phyloP scores from a whole-genome alignment of 2,797 vertebrate genomes.

The Bradypus variegatus region DNA sequence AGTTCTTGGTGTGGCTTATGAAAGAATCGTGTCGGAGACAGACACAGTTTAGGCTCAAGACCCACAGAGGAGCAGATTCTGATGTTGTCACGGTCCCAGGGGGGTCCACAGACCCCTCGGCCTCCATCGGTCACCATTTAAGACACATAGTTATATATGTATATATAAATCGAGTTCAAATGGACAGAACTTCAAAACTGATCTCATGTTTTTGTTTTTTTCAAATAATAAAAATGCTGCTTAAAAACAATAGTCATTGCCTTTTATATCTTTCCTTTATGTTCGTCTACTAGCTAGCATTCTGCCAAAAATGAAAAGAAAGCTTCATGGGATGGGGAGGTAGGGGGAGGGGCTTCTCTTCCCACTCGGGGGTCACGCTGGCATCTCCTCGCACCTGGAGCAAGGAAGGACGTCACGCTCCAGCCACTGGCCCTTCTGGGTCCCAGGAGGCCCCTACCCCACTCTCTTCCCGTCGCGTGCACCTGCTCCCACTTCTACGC shows the following conservation, averaged over 20 bases:
- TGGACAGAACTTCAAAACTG: conserved; percentile 60
- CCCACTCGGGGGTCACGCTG: accelerated
- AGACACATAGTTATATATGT: conserved; percentile 46
- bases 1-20: neutral
- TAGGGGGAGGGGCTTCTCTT: conserved; percentile 17
- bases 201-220: conserved; percentile 61
- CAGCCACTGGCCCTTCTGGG: neutral
- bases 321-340: conserved; percentile 12
- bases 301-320: conserved; percentile 53
- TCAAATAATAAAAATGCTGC: conserved; percentile 72
- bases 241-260: conserved; percentile 69
- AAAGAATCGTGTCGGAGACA: neutral
- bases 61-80: conserved; percentile 46
- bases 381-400: no score
- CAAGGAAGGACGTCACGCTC: neutral
- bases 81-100: conserved; percentile 32
- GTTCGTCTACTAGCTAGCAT: conserved; percentile 64
- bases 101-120: conserved; percentile 34
- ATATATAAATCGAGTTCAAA: conserved; percentile 64
- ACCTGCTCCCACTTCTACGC: neutral
- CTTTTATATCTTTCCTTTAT: conserved; percentile 67
- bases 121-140: conserved; percentile 41
- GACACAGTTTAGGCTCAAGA: conserved; percentile 55
- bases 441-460: neutral
- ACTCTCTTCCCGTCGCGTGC: neutral